Evolutionary conservation across 2,113 vertebrate genomes (phyloP).

Genomic region (Cinclus cinclus): DNA sequence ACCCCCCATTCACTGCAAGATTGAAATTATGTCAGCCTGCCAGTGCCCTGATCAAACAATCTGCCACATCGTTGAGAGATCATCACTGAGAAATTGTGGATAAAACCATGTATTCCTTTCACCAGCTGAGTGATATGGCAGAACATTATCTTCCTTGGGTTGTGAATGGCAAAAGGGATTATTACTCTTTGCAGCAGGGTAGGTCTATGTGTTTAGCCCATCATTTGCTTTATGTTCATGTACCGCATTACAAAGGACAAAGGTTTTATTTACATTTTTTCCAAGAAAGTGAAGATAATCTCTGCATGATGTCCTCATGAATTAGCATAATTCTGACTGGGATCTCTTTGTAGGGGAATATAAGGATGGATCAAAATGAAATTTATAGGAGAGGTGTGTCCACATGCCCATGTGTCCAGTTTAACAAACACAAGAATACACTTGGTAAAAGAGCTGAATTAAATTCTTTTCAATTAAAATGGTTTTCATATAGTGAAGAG

Average conservation of each 20-base stretch:
- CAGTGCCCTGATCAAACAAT: not conserved
- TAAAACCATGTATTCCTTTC: not conserved
- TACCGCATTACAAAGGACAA: not conserved
- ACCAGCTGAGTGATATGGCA: not conserved
- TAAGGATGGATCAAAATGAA: not conserved
- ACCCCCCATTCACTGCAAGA: not conserved
- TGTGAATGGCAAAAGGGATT: not conserved
- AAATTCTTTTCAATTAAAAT: not conserved
- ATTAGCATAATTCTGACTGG: not conserved
- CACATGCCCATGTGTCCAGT: rapidly evolving
- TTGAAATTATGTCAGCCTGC: not conserved
- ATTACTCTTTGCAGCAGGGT: not conserved
- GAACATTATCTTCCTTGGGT: not conserved
- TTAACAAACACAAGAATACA: not conserved
- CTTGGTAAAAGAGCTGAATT: not conserved
- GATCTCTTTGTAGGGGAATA: not conserved
- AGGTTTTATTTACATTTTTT: not conserved
- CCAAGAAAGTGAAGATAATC: not conserved
- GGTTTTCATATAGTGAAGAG: not conserved
- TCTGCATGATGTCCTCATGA: not conserved
- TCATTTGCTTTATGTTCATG: not conserved
- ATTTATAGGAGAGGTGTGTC: not conserved
- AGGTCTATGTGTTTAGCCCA: not conserved
- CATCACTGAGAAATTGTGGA: not conserved
- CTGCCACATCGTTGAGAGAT: not conserved